A percentile compares a stretch with the other conserved stretches of the same genome.
Evolutionary conservation across 2,113 vertebrate species (phyloP).

Genomic region (Oncorhynchus keta): DNA sequence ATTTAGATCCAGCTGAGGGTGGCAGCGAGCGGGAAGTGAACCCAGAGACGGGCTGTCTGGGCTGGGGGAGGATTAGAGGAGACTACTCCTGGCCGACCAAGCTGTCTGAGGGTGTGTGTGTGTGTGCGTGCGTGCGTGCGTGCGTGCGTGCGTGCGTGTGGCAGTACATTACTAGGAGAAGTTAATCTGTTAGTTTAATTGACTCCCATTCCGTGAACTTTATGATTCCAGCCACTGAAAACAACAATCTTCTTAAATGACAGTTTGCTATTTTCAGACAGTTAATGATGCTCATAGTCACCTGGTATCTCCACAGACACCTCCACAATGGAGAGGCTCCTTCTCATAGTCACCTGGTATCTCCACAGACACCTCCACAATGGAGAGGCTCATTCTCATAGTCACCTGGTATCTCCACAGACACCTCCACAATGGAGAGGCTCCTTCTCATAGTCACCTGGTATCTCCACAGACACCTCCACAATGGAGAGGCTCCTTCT

Average conservation of each 20-base stretch:
- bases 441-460: constrained; percentile 14
- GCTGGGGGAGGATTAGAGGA: constrained; percentile 53
- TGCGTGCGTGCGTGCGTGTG: neutral
- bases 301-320: constrained; percentile 4
- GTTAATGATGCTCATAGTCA: constrained; percentile 7
- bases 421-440: neutral
- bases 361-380: neutral
- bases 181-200: neutral
- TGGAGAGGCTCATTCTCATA: neutral
- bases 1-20: constrained; percentile 66
- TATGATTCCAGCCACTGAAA: constrained; percentile 15
- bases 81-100: constrained; percentile 30
- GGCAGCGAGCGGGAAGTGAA: constrained; percentile 38
- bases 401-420: constrained; percentile 18
- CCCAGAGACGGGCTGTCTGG: constrained; percentile 56
- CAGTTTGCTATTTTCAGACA: neutral
- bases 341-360: constrained; percentile 18
- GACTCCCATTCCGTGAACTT: constrained; percentile 7
- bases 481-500: neutral
- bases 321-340: neutral
- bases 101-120: neutral
- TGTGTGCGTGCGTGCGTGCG: neutral
- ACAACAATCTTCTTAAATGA: neutral
- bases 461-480: neutral
- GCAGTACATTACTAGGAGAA: neutral